Evolutionary conservation across 1,140 invertebrate species (phyloP), one percentile per base, ranked within the genome.

Genomic region (Dolichoris vasculosae): DNA sequence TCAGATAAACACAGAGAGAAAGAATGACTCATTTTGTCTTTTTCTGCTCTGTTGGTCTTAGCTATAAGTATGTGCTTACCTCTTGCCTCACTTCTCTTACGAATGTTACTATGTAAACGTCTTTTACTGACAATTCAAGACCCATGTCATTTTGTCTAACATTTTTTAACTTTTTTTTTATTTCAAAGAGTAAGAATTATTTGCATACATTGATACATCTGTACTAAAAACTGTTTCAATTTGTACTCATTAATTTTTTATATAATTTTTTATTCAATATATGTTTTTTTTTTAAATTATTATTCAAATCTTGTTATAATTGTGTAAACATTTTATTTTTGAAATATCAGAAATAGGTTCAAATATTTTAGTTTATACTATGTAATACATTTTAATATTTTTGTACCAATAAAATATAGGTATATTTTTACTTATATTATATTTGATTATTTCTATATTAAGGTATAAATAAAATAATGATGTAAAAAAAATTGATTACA

Each of bases 91-190:
- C 20, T 59, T 78, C 20, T 38, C 67, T 82, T 69, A 64, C 43
- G 11, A 67, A 46, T 43, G 30, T 35, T 13, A 4, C 7, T 43
- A 32, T 64, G 51, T n/a, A 26, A 9, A 13, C 23, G n/a, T 48
- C 67, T 48, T 35, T 67, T 15, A 48, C 67, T 43, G 46, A 67
- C 38, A n/a, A 40, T 35, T 82, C 80, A 73, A 71, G 64, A 32
- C 46, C n/a, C 43, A n/a, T 69, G n/a, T 46, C 9, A 59, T 48
- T 69, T 30, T 81, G 20, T 43, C 20, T 32, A 26, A 38, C 8
- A 51, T 3, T 71, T 51, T 71, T 82, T 82, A 30, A 9, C 38
- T 79, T 11, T 0, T 71, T 82, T 82, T 51, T 82, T 40, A 26
- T 30, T 7, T 2, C 13, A n/a, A 30, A 30, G 79, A n/a, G 64